These are phyloP conservation scores for Polyergus mexicanus DNA, from an alignment of 1,140 invertebrate species.

Conservation along the genomic window DNA sequence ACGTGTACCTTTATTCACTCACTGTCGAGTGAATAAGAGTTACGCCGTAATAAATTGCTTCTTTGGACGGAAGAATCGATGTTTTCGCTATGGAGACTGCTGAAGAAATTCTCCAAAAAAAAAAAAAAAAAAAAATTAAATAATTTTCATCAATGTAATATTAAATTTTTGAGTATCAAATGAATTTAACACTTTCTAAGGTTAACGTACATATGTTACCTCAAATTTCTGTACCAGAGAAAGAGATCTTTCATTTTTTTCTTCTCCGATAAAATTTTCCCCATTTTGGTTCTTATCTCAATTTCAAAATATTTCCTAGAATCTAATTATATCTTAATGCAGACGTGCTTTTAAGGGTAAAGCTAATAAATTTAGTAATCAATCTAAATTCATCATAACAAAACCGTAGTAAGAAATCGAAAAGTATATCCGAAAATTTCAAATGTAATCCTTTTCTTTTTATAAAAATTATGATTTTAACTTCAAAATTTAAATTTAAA, in stretches of 20 bases:
- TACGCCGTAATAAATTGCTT: conserved; percentile 66
- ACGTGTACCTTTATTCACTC: conserved; percentile 69
- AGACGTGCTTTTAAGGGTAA: no score
- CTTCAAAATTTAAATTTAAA: neutral
- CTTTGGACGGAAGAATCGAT: neutral
- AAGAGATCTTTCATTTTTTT: neutral
- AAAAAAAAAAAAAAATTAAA: neutral
- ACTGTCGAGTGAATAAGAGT: conserved; percentile 66
- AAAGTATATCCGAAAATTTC: neutral
- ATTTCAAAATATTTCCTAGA: no score
- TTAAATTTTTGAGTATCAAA: neutral
- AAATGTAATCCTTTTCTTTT: no score
- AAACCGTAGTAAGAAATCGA: neutral
- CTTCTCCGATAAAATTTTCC: no score
- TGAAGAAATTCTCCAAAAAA: neutral
- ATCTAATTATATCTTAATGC: no score
- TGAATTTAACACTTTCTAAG: neutral
- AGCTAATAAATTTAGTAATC: neutral
- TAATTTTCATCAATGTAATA: neutral
- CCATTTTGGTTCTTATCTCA: neutral
- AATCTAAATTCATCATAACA: neutral
- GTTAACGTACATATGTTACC: no score
- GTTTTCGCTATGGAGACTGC: neutral
- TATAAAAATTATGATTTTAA: no score
- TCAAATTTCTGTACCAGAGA: neutral